These are phyloP conservation scores for Drosophila paramelanica DNA, from an alignment of 2,888 invertebrate species.

Conservation along the genomic window DNA sequence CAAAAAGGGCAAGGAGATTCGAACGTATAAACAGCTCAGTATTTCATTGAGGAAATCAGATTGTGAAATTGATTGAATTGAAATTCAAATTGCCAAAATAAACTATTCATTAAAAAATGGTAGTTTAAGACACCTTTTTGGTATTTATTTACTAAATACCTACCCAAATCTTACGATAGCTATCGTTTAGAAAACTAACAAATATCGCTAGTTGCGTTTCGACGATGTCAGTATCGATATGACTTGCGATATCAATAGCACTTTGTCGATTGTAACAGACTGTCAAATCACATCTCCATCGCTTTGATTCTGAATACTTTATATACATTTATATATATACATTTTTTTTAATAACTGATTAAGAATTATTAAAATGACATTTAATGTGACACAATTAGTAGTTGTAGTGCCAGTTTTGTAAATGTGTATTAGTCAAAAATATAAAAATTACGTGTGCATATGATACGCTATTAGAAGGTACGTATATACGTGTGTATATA, in stretches of 20 bases:
- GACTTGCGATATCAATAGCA: slow-evolving; percentile 3
- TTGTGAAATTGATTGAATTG: no score
- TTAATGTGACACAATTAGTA: slow-evolving; percentile 4
- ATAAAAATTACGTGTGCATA: slow-evolving; percentile 24
- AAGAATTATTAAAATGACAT: slow-evolving; percentile 12
- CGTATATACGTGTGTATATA: slow-evolving; percentile 31
- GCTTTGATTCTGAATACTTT: slow-evolving; percentile 16
- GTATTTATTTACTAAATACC: not conserved
- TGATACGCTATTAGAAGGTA: slow-evolving; percentile 38
- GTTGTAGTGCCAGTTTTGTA: slow-evolving; percentile 2
- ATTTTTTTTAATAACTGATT: slow-evolving; percentile 6
- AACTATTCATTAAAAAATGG: no score
- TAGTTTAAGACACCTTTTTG: no score
- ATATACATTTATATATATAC: no score
- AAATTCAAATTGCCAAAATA: no score
- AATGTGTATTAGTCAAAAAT: not conserved
- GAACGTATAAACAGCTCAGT: no score
- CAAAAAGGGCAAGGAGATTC: no score
- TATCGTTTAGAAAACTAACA: not conserved
- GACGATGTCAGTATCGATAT: not conserved
- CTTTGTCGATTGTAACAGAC: slow-evolving; percentile 24
- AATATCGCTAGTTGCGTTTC: slow-evolving; percentile 11
- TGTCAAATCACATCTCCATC: slow-evolving; percentile 27
- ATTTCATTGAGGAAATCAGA: no score
- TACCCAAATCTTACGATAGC: not conserved